Evolutionary conservation across 2,888 invertebrate species (phyloP), one percentile per base, ranked within the genome.

Genomic region (Pseudococcus jackbeardsleyi): DNA sequence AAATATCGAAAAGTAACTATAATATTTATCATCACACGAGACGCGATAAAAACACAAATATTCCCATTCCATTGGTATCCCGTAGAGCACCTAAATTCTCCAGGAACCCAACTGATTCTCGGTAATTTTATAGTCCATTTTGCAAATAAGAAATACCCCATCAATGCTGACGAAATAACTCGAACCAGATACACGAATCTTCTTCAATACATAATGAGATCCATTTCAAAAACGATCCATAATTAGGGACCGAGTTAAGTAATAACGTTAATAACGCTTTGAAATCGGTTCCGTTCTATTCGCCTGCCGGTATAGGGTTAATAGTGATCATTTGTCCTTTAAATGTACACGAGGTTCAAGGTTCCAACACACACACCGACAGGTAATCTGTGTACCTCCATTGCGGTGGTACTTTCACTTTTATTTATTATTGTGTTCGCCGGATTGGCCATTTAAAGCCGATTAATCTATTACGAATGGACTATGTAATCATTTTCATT

Each of bases 251-350:
- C 19, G 17, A 82, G 79, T 82, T 82, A 19, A 46, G 79, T 82
- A 82, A 82, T 82, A 82, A 1, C 46, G 39, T 42, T 77, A 77
- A 82, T 46, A 77, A 33, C 46, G n/a, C 46, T 46, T 82, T 4
- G 19, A 82, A 82, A 82, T 82, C 79, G 9, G 79, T 82, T 82
- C 79, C 79, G 79, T 82, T 82, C 42, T 46, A 22, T 64, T 22
- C 2, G 79, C 19, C 72, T n/a, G n/a, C n/a, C 79, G 79, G 79
- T 82, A n/a, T n/a, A 82, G 79, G 79, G 79, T 82, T 82, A 82
- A 82, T 82, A 82, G 79, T 46, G 46, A 46, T 82, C 79, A 82
- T 82, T 82, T 82, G 79, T 82, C 79, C 79, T 82, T 46, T 82
- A 82, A 72, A 82, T 82, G 19, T 82, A 82, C 79, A 12, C 79